Base-by-base conservation (phyloP, 2,888 invertebrate species). In the Eupithecia subumbrata region DNA sequence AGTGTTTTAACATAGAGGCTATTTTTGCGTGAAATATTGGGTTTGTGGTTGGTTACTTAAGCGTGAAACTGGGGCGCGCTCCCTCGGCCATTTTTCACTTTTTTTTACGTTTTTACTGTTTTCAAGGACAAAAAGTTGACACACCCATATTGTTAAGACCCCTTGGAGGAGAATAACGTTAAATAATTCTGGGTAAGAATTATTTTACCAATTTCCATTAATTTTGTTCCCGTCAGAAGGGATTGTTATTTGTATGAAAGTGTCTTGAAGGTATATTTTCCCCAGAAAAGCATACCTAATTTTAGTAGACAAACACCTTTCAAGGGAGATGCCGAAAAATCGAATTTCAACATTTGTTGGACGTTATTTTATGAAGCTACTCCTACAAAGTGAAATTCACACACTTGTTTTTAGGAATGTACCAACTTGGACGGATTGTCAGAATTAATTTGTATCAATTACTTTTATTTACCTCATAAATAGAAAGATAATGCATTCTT, bases 1-100 rank as follows among this genome's bases (percentile, higher is more conserved):
- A 72, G 67, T 69, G 69, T 74, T 77, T 74, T 76, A 76, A 74
- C 75, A 77, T 56, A 64, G 64, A 64, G 73, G 48, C 64, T 73
- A 71, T 68, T 77, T 77, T 34, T 71, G 30, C 66, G 74, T 11
- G 67, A 68, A 72, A 75, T 77, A 77, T 77, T 73, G 56, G 64
- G 52, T 40, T 74, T 70, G 70, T 52, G 69, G 64, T 67, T 60
- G 66, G 40, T 75, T 77, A 73, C 76, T 76, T 52, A 70, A 48
- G 73, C 76, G 70, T 76, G 52, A 70, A 73, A 73, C 66, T 72
- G 66, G 45, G 40, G 40, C 12, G 69, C 45, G 16, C 48, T n/a
- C 68, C 37, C 37, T 12, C 64, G n/a, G 14, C 68, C 40, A 68
- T 76, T 74, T 72, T 72, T 69, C 75, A 63, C 56, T 60, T 69